phyloP scores from a whole-genome alignment of 1,140 invertebrate species.

The Onthophagus taurus region DNA sequence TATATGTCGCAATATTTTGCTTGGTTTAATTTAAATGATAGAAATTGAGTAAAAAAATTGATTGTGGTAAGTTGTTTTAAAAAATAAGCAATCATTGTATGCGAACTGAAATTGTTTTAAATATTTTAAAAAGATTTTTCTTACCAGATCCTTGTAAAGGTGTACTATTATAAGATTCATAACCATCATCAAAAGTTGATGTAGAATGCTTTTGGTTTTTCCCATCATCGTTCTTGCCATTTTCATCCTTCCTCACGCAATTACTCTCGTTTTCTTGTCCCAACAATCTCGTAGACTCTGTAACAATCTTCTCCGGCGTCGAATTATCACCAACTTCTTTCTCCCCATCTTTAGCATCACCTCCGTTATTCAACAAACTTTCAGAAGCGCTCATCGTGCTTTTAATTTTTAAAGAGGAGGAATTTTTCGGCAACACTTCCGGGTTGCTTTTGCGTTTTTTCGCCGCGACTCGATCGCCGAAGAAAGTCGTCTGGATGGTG shows the following conservation, averaged over 20 bases:
- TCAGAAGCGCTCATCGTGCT: not conserved
- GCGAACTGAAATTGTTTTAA: no score
- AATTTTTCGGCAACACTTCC: not conserved
- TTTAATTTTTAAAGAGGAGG: constrained; percentile 4
- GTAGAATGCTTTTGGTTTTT: constrained; percentile 23
- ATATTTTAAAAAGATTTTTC: constrained; percentile 2
- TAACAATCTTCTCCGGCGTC: no score
- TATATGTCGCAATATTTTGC: no score
- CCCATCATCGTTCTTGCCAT: constrained; percentile 10
- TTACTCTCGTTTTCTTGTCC: constrained; percentile 8
- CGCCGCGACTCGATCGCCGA: constrained; percentile 20
- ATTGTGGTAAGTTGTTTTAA: no score
- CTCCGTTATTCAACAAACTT: not conserved
- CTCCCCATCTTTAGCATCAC: not conserved
- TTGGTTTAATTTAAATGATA: no score
- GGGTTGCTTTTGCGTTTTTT: constrained; percentile 13
- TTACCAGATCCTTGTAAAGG: constrained; percentile 41
- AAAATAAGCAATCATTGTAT: no score
- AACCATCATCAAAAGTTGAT: constrained; percentile 42
- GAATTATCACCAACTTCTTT: no score
- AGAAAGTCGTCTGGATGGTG: constrained; percentile 21
- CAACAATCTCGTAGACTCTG: constrained; percentile 2
- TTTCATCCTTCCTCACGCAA: constrained; percentile 10
- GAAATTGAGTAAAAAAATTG: no score
- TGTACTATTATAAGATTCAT: constrained; percentile 44